phyloP scores from a whole-genome alignment of 2,113 vertebrate species.

The Campylorhamphus procurvoides region DNA sequence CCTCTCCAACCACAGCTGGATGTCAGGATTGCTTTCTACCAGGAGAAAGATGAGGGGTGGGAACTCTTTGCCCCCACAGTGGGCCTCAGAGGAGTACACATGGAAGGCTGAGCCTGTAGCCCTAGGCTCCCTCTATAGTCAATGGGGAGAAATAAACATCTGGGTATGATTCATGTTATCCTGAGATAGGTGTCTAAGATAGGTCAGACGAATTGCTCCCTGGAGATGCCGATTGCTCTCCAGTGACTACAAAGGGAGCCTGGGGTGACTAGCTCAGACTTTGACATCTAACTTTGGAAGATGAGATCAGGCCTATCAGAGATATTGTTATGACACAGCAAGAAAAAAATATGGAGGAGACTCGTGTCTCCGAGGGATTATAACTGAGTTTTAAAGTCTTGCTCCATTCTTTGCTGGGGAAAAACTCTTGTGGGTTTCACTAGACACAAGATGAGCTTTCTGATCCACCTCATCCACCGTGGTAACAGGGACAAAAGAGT shows the following conservation, averaged over 20 bases:
- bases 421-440: not conserved
- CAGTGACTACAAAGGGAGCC: slow-evolving; percentile 48
- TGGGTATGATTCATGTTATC: slow-evolving; percentile 62
- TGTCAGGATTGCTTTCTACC: not conserved
- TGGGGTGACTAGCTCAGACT: slow-evolving; percentile 57
- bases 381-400: not conserved
- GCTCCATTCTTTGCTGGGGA: not conserved
- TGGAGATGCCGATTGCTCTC: slow-evolving; percentile 47
- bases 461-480: not conserved
- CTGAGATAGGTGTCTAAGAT: slow-evolving; percentile 67
- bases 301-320: slow-evolving; percentile 51
- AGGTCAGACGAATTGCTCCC: slow-evolving; percentile 62
- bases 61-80: not conserved
- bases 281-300: slow-evolving; percentile 30
- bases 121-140: slow-evolving; percentile 68
- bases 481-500: not conserved
- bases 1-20: not conserved
- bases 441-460: not conserved
- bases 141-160: slow-evolving; percentile 67
- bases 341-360: not conserved
- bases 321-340: not conserved
- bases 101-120: slow-evolving; percentile 52
- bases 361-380: not conserved
- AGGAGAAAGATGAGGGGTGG: not conserved
- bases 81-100: not conserved